Base-by-base conservation (phyloP, 1,140 invertebrate genomes). In the Platyscapa corneri region DNA sequence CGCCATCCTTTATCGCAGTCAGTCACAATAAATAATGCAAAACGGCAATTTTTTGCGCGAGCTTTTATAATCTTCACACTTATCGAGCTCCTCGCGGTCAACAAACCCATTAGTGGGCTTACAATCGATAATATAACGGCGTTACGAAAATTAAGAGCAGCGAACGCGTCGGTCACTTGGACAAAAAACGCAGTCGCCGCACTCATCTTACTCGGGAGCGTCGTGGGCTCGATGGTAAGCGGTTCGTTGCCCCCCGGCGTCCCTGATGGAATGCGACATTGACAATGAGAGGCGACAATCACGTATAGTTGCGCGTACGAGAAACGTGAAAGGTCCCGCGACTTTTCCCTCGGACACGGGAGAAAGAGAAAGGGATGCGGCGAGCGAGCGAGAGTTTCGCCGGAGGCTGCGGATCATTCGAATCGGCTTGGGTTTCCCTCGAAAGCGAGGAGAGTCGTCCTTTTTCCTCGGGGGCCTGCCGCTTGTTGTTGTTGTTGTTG, bases 221-320 rank as follows among this genome's bases (percentile, higher is more conserved):
- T 23, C 30, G 76, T 0, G 0, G 30, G 78, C 60, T 89, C 86
- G 88, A 87, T 88, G 89, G 87, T 88, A 88, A 89, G 85, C 87
- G 80, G 88, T 87, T 83, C 86, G 82, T 89, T 87, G 53, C 86
- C 86, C 88, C 87, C 70, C 32, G 23, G 72, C n/a, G n/a, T 60
- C 27, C 53, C n/a, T 37, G 34, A 64, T 83, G 90, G 88, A 89
- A 90, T 89, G 88, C 88, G 88, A 89, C 89, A 89, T 90, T 89
- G 89, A 86, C 86, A 89, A 86, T 86, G 87, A 86, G 83, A 85
- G 84, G 83, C 75, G 70, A 27, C 37, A 30, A 30, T 32, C 12
- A 5, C 39, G 78, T 82, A 83, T 23, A 86, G 53, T 87, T 42
- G 18, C 39, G 20, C 20, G 3, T 34, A 75, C 86, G 87, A 88